phyloP scores from a whole-genome alignment of 2,797 vertebrate genomes.

The Carduelis carduelis region DNA sequence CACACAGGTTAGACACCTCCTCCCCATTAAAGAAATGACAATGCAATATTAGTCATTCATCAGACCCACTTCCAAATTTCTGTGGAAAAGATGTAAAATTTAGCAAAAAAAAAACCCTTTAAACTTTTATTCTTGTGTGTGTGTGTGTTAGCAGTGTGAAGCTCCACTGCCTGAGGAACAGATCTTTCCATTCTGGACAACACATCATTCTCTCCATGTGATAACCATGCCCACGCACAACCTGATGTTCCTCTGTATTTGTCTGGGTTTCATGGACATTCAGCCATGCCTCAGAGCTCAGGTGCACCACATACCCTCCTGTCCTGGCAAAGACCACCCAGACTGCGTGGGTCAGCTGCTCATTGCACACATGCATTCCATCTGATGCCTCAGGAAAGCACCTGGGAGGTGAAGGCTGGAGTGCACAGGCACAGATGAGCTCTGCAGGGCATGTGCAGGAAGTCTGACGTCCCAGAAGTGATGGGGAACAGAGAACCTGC shows the following conservation, averaged over 20 bases:
- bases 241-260: not conserved
- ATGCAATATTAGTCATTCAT: not conserved
- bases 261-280: not conserved
- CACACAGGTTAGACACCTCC: not conserved
- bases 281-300: not conserved
- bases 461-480: not conserved
- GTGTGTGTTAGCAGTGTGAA: not conserved
- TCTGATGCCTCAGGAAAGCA: not conserved
- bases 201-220: accelerated
- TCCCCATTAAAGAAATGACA: not conserved
- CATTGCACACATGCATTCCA: not conserved
- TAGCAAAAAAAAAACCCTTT: not conserved
- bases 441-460: not conserved
- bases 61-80: not conserved
- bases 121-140: not conserved
- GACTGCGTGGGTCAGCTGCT: not conserved
- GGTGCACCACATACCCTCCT: not conserved
- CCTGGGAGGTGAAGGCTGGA: not conserved
- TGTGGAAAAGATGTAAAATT: not conserved
- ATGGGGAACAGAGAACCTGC: not conserved
- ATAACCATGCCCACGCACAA: not conserved
- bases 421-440: not conserved
- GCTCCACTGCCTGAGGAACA: not conserved
- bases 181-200: not conserved
- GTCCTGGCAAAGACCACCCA: not conserved